These are phyloP conservation scores for Vireo altiloquus DNA, from an alignment of 2,113 vertebrate genomes.

Conservation along the genomic window DNA sequence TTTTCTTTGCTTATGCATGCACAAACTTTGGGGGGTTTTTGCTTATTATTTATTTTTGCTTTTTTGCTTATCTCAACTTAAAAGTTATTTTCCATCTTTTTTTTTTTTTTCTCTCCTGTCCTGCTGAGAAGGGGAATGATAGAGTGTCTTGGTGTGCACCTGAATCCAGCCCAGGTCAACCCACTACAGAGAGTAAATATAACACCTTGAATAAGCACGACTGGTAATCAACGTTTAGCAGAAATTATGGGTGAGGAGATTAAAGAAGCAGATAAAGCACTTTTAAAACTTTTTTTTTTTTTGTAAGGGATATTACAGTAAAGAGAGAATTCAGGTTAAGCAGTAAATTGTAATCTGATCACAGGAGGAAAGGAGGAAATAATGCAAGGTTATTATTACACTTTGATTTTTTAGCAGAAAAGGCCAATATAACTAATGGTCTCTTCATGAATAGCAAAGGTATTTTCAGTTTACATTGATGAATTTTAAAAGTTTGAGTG, in stretches of 20 bases:
- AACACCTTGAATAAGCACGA: neutral
- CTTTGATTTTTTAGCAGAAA: neutral
- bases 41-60: neutral
- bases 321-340: neutral
- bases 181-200: neutral
- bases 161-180: neutral
- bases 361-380: neutral
- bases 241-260: neutral
- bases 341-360: neutral
- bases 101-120: neutral
- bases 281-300: neutral
- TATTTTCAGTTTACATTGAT: neutral
- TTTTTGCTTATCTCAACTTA: neutral
- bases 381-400: neutral
- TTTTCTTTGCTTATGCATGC: neutral
- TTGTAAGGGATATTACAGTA: neutral
- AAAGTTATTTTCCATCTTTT: neutral
- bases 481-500: neutral
- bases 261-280: neutral
- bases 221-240: neutral
- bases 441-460: neutral
- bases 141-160: neutral
- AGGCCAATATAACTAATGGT: rapidly evolving
- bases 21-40: neutral
- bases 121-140: neutral